Base-by-base conservation (phyloP, 2,888 invertebrate genomes). In the Dynastes hyllus region DNA sequence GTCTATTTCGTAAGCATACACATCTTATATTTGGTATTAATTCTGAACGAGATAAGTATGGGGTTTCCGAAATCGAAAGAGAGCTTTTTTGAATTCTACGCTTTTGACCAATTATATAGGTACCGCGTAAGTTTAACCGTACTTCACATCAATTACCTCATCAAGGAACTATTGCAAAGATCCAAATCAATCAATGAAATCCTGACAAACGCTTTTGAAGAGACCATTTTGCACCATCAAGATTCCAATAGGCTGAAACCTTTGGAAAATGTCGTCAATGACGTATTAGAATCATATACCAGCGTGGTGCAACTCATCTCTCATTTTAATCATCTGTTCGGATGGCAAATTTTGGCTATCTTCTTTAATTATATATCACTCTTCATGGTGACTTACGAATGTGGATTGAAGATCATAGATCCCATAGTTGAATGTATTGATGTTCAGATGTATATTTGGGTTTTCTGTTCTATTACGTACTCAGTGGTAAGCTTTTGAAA, bases 331-430 rank as follows among this genome's bases (percentile, higher is more conserved):
- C 13, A 8, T 0, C 22, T 69, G 1, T 69, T 69, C 50, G 69
- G 69, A 45, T 69, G 69, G 69, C 69, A 51, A 29, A 69, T 50
- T 0, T 51, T 69, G 27, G 16, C 22, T 0, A 51, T 27, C 1
- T 27, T 45, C 13, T 27, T 69, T 6, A 50, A 50, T 27, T 69
- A 69, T 50, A 50, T 69, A 3, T 11, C 45, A 2, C 13, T 69
- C 2, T 50, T 69, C 45, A 8, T 69, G 69, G n/a, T 69, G 9
- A 27, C 11, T 11, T 50, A 69, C 22, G 69, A 69, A 9, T 45
- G 9, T 5, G 69, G 69, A 3, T 69, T 69, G 27, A 16, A 45
- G 27, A 22, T 69, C 11, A 9, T 50, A 2, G 22, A 45, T 29
- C 29, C 11, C 4, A 51, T 22, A 9, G n/a, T 55, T n/a, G 16